phyloP scores from a whole-genome alignment of 2,888 invertebrate genomes.

The Digitonthophagus gazella region DNA sequence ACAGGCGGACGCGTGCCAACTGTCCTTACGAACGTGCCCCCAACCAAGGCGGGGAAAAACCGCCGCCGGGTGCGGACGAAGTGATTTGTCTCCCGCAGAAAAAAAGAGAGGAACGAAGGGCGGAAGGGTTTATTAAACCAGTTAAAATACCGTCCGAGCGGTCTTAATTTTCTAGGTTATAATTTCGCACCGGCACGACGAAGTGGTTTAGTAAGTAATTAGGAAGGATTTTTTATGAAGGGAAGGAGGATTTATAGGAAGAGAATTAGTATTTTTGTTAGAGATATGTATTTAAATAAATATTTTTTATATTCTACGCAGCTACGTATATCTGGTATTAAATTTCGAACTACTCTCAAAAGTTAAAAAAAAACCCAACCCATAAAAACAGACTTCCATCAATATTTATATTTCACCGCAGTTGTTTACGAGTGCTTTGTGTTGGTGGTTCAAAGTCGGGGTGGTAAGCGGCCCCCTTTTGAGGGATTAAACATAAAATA shows the following conservation, averaged over 20 bases:
- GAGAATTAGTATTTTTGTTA: no score
- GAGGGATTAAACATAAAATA: not conserved
- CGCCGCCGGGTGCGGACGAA: not conserved
- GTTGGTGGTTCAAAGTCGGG: not conserved
- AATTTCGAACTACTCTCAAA: no score
- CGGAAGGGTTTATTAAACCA: conserved; percentile 6
- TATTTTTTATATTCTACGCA: no score
- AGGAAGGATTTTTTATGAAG: no score
- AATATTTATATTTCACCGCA: not conserved
- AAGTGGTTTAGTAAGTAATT: no score
- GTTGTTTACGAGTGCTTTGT: not conserved
- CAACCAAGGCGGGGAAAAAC: not conserved
- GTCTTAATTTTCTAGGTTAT: not conserved
- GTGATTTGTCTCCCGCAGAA: conserved; percentile 9
- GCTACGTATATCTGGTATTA: no score
- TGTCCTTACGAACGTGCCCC: not conserved
- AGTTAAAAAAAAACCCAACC: no score
- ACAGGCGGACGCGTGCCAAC: conserved; percentile 6
- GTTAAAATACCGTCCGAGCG: not conserved
- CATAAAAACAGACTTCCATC: not conserved
- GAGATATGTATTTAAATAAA: no score
- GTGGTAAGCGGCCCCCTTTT: not conserved
- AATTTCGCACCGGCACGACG: no score
- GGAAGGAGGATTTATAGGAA: no score
- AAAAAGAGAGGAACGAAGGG: not conserved